Conservation (phyloP, 1,140 invertebrate genomes). For the Anastrepha ludens region DNA sequence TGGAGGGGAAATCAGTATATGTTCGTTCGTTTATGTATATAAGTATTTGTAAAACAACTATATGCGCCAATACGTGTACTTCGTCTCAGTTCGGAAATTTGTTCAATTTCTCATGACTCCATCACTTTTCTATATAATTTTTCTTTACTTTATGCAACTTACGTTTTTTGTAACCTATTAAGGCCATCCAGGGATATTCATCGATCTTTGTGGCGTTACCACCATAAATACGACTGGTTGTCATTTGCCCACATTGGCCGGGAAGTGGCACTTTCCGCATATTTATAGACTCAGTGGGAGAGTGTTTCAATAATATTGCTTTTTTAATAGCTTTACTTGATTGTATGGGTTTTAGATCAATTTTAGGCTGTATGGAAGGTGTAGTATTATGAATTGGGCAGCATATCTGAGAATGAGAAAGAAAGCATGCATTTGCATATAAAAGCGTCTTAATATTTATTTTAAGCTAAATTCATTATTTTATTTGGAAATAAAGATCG, state of each 20-base stretch:
- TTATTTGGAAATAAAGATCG: not conserved
- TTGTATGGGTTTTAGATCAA: not conserved
- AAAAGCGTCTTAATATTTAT: too few relatives aligned
- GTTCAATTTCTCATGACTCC: too few relatives aligned
- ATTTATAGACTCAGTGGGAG: constrained; percentile 12
- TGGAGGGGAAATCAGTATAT: too few relatives aligned
- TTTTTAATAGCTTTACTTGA: not conserved
- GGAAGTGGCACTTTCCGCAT: constrained; percentile 60
- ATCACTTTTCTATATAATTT: too few relatives aligned
- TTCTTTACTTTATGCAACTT: not conserved
- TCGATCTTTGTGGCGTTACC: constrained; percentile 78
- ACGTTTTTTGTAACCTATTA: constrained; percentile 74
- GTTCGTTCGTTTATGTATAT: too few relatives aligned
- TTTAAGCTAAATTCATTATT: not conserved
- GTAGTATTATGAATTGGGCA: not conserved
- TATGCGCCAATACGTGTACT: too few relatives aligned
- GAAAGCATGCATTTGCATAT: too few relatives aligned
- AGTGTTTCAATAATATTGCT: not conserved
- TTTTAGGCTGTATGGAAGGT: not conserved
- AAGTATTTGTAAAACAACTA: too few relatives aligned
- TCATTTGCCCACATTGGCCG: constrained; percentile 75
- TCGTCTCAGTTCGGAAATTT: too few relatives aligned
- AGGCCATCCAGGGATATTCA: constrained; percentile 82
- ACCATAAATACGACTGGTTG: constrained; percentile 72
- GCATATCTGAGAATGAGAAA: constrained; percentile 23